Percentiles rank a stretch among this genome's conserved stretches.
phyloP scores from a whole-genome alignment of 2,113 vertebrate genomes.

The Austrofundulus limnaeus region DNA sequence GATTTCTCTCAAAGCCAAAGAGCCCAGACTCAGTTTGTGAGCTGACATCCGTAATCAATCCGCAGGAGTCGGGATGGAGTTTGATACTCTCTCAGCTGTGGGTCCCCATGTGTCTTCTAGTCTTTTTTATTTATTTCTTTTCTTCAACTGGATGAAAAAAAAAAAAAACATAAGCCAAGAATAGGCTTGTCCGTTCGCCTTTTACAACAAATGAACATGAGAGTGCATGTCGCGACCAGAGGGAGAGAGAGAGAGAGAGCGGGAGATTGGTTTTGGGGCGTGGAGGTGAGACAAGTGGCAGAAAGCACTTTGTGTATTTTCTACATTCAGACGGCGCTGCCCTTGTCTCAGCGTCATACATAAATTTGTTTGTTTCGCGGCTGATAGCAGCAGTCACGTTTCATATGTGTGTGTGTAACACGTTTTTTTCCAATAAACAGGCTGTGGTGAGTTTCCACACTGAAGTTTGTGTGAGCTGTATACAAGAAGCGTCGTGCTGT shows the following conservation, averaged over 20 bases:
- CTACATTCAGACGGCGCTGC: conserved; percentile 39
- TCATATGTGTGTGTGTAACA: neutral
- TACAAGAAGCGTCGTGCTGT: conserved; percentile 32
- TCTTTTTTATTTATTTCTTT: conserved; percentile 27
- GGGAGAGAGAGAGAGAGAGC: conserved; percentile 45
- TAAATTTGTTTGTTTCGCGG: conserved; percentile 39
- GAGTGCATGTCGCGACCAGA: conserved; percentile 64
- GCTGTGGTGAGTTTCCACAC: neutral
- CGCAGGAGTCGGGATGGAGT: conserved; percentile 25
- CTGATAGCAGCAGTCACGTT: conserved; percentile 9
- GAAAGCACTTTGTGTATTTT: conserved; percentile 62
- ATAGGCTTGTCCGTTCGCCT: conserved; percentile 49
- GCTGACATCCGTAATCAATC: conserved; percentile 62
- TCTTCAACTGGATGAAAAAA: conserved; percentile 42
- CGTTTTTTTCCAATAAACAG: conserved; percentile 20
- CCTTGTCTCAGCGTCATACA: conserved; percentile 33
- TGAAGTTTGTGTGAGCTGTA: conserved; percentile 11
- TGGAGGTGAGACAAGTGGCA: conserved; percentile 55
- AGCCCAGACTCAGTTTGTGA: conserved; percentile 25
- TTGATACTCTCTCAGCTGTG: conserved; percentile 40
- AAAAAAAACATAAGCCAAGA: conserved; percentile 41
- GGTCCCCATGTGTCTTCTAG: conserved; percentile 40
- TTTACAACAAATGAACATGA: conserved; percentile 58
- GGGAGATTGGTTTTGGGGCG: conserved; percentile 56
- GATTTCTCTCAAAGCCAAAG: conserved; percentile 22